Percentiles rank a stretch among this genome's conserved stretches.
These are phyloP conservation scores for Thamnophis sirtalis DNA, from an alignment of 2,113 vertebrate genomes.

Conservation along the genomic window DNA sequence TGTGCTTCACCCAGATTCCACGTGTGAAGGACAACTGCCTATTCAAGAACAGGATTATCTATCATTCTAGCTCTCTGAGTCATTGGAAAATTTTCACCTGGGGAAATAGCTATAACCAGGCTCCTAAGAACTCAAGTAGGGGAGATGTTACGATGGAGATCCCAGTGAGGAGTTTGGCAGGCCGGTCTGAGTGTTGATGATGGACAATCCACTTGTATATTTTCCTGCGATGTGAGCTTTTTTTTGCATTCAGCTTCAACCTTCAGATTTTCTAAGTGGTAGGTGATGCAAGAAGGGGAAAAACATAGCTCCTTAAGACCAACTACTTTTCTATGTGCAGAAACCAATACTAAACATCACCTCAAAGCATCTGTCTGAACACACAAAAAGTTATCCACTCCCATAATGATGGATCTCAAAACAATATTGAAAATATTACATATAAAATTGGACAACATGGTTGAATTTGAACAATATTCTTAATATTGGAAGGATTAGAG, in stretches of 20 bases:
- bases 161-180: neutral
- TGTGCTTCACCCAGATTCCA: neutral
- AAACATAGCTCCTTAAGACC: neutral
- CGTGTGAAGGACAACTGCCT: neutral
- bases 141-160: neutral
- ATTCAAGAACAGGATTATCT: neutral
- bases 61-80: neutral
- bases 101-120: neutral
- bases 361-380: neutral
- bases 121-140: neutral
- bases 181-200: neutral
- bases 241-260: neutral
- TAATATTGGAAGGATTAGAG: neutral
- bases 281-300: too few relatives aligned
- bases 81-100: neutral
- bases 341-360: neutral
- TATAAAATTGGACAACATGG: neutral
- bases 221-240: neutral
- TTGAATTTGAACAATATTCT: neutral
- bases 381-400: neutral
- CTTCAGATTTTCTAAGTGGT: neutral
- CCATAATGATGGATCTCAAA: neutral
- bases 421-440: neutral
- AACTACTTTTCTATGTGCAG: neutral
- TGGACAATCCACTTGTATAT: neutral